Base-by-base conservation (phyloP, 2,797 vertebrate genomes). In the Eurystomus glaucurus region DNA sequence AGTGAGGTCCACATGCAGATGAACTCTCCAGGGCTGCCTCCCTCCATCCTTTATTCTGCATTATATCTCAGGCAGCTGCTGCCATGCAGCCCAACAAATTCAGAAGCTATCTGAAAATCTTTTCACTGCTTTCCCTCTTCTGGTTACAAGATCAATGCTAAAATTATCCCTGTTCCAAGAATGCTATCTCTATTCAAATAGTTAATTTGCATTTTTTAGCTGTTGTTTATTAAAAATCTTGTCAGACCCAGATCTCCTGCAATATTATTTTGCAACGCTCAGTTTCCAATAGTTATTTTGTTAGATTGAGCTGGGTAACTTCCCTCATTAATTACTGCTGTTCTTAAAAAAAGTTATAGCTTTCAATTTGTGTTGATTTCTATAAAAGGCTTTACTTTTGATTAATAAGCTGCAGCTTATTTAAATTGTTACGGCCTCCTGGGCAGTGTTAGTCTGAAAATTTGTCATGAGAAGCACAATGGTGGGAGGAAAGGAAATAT, bases 121-220 rank as follows among this genome's bases (percentile, higher is more conserved):
- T 74, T 75, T 79, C 58, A 69, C 60, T 46, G 60, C 48, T 93
- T 87, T 87, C 74, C 50, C 48, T 89, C n/a, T 65, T 86, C 37
- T 60, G 28, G 10, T 45, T 91, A 57, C 43, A 91, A 85, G 55
- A 64, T 88, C 33, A 71, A 3, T 52, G 28, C 93, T 90, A 71
- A 88, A 96, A 94, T 54, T 68, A 35, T 57, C 26, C 58, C 57
- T 71, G 19, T 71, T 95, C 57, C 57, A 91, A 95, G 93, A 79
- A 43, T 50, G 5, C 4, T 70, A 23, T 82, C 14, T 41, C 45
- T 82, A 85, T 76, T 60, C 39, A 64, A 62, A 83, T 16, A 86
- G 10, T 64, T 78, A 64, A 43, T 64, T 28, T 61, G 12, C 8
- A 43, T 46, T 46, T 45, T 65, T 80, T 23, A 45, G 16, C 45